Evolutionary conservation across 1,140 invertebrate genomes (phyloP), one percentile per base, ranked within the genome.

Genomic region (Drosophila subpulchrella): DNA sequence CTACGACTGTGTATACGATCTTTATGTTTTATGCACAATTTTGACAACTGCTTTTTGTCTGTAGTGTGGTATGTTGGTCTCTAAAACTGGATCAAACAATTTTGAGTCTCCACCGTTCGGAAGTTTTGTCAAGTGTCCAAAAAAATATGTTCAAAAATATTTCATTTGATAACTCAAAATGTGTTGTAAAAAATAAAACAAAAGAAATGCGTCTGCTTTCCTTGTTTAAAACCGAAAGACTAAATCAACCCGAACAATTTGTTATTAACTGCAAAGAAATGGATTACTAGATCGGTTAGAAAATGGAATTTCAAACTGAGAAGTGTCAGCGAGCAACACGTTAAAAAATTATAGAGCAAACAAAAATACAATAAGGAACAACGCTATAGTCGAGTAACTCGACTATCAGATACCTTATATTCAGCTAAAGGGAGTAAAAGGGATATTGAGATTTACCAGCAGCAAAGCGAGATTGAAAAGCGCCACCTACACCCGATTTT

Each of bases 201-300:
- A 39, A 39, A 54, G n/a, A 58, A 56, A 58, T 47, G 12, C 20
- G 34, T 24, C n/a, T 53, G 56, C 38, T 61, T 60, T 47, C 53
- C 27, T 72, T 41, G 55, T 34, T 46, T 10, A 72, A 72, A 54
- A 53, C 46, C 17, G 56, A 74, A 56, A 48, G 42, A 74, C 65
- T 54, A 53, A 74, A 34, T 11, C 10, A 20, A 46, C 30, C 48
- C 32, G 27, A 57, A 34, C 15, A 20, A 34, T 11, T 56, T 39
- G 6, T 34, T 15, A 17, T 6, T 34, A 60, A 73, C 50, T 73
- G 20, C 0, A 50, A 62, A 27, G 30, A 54, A 11, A 8, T 0
- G 11, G 67, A 15, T 27, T 61, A 73, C 71, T 74, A 47, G 71
- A 73, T 72, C 6, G 17, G 8, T 41, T 2, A 15, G 5, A 38